Evolutionary conservation across 2,113 vertebrate genomes (phyloP).

Genomic region (Laterallus jamaicensis): DNA sequence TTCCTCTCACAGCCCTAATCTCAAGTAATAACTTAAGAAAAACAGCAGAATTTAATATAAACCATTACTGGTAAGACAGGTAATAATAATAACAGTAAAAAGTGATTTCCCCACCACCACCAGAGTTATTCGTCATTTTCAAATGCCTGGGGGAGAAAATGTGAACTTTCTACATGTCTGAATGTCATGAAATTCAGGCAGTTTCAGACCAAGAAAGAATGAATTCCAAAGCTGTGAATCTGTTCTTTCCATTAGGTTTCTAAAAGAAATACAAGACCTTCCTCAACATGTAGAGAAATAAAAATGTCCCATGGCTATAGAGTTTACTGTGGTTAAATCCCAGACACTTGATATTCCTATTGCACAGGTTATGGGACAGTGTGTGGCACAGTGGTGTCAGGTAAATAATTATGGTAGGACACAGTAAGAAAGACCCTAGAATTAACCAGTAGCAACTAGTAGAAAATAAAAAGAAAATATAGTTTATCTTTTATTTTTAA

Average conservation of each 20-base stretch:
- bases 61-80: slow-evolving; percentile 55
- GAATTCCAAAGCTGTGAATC: slow-evolving; percentile 57
- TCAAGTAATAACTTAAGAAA: slow-evolving; percentile 62
- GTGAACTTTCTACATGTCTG: slow-evolving; percentile 57
- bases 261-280: slow-evolving; percentile 51
- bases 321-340: neutral
- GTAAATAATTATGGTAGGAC: neutral
- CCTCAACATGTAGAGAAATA: slow-evolving; percentile 10
- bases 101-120: slow-evolving; percentile 36
- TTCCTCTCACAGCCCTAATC: slow-evolving; percentile 19
- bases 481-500: neutral
- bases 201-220: slow-evolving; percentile 33
- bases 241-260: slow-evolving; percentile 59
- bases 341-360: neutral
- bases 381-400: neutral
- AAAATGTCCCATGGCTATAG: slow-evolving; percentile 5
- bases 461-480: neutral
- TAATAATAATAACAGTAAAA: slow-evolving; percentile 67
- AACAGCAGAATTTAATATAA: slow-evolving; percentile 61
- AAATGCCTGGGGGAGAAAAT: slow-evolving; percentile 54
- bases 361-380: neutral
- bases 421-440: neutral
- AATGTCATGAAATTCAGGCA: slow-evolving; percentile 60
- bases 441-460: neutral
- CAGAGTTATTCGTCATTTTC: slow-evolving; percentile 52